Evolutionary conservation across 2,797 vertebrate species (phyloP), one percentile per base, ranked within the genome.

Genomic region (Gadopsis marmoratus): DNA sequence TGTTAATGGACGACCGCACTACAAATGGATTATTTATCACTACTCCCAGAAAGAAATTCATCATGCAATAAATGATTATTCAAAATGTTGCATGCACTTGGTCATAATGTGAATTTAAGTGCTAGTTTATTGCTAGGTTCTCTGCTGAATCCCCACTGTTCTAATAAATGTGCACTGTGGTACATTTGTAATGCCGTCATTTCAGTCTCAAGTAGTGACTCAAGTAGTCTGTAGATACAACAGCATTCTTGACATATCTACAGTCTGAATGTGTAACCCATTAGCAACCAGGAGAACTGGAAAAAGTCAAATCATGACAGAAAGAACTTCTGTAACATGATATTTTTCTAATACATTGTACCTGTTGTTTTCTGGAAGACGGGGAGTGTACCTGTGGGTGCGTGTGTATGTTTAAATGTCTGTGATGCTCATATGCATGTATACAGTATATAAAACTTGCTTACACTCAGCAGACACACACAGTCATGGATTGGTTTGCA

Each of bases 401-500:
- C 12, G 12, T 45, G 48, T 29, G 5, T 45, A 56, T 74, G 17
- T n/a, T n/a, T 41, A 1, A 19, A 7, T 56, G 58, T 16, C 13
- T 13, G 17, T 59, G 16, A 9, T 37, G 33, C 31, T 58, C 41
- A 58, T 7, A 19, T 23, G 6, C 3, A 35, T 53, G 3, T 58
- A 79, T 58, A 78, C 64, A n/a, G n/a, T n/a, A n/a, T n/a, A 74
- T 48, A 45, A 35, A 13, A 5, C 0, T n/a, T 21, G 12, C 39
- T 37, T 7, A 60, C 26, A 67, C 23, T 48, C 10, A 33, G 9
- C 62, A 37, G 21, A 16, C 4, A 69, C 77, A 82, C 51, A 63
- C 5, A 35, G 55, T 31, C 58, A 91, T 92, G 90, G 71, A 64
- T 13, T n/a, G 51, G 13, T 71, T 73, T 56, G 26, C 14, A 29